A percentile compares a stretch with the other conserved stretches of the same genome.
These are phyloP conservation scores for Eledone cirrhosa DNA, from an alignment of 2,888 invertebrate genomes.

Conservation along the genomic window DNA sequence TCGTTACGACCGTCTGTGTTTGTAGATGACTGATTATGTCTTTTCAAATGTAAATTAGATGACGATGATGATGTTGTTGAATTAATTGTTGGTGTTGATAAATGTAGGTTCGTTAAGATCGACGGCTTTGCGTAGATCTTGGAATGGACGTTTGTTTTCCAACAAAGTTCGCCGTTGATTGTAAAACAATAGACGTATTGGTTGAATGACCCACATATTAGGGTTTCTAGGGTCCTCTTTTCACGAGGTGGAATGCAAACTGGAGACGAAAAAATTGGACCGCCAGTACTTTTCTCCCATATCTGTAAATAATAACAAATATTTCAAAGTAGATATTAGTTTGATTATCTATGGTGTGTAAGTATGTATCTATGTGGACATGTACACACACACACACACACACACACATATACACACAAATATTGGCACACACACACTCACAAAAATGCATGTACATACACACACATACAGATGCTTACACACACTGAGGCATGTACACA, in stretches of 20 bases:
- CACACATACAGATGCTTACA: not conserved
- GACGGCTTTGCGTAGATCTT: not conserved
- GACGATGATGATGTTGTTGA: not conserved
- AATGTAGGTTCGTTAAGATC: not conserved
- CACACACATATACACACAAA: not conserved
- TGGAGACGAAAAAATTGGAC: slow-evolving; percentile 80
- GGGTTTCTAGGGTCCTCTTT: slow-evolving; percentile 2
- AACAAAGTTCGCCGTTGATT: slow-evolving; percentile 65
- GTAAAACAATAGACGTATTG: slow-evolving; percentile 57
- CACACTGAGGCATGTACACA: not conserved
- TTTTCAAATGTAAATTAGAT: not conserved
- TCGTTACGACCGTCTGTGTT: no score
- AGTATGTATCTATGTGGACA: not conserved
- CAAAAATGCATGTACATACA: no score
- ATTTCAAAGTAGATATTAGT: slow-evolving; percentile 31
- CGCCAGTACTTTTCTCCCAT: slow-evolving; percentile 73
- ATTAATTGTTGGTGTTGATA: no score
- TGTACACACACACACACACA: not conserved
- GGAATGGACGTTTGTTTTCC: slow-evolving; percentile 68
- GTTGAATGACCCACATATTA: slow-evolving; percentile 64
- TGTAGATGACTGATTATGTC: not conserved
- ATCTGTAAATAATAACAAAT: slow-evolving; percentile 70
- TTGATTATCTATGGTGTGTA: not conserved
- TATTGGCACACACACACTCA: no score
- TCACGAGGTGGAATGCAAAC: slow-evolving; percentile 30